Conservation (phyloP, 2,888 invertebrate species). For the Lamellibrachia columna region DNA sequence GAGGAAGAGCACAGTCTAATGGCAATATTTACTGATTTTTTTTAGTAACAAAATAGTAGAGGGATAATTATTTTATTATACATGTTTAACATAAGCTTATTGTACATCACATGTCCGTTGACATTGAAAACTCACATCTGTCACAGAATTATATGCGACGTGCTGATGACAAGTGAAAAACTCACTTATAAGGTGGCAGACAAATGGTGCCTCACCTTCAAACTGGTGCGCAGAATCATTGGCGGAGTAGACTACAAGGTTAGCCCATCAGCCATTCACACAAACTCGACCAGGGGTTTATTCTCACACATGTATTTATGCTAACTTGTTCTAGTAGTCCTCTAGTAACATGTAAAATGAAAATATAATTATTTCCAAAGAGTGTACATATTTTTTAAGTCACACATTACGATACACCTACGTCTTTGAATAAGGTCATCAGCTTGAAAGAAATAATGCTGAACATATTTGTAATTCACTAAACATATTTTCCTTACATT, state of each 20-base stretch:
- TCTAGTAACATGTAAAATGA: neutral
- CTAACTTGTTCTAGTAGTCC: neutral
- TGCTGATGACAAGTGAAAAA: slow-evolving; percentile 83
- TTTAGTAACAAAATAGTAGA: neutral
- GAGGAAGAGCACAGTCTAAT: neutral
- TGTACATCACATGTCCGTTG: neutral
- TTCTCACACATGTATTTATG: too few species aligned
- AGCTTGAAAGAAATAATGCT: neutral
- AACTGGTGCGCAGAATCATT: slow-evolving; percentile 83
- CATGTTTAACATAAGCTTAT: neutral
- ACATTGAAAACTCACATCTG: neutral
- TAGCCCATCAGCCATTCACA: neutral
- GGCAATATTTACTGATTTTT: neutral
- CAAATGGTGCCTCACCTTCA: slow-evolving; percentile 91
- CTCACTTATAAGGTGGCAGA: slow-evolving; percentile 82
- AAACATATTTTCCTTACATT: neutral
- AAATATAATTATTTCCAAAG: neutral
- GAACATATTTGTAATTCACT: neutral
- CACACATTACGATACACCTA: neutral
- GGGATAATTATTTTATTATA: neutral
- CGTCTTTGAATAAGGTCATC: neutral
- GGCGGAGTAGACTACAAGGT: slow-evolving; percentile 94
- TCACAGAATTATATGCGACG: slow-evolving; percentile 77
- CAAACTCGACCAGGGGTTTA: neutral
- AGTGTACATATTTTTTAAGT: neutral